These are phyloP conservation scores for Hypsopygia costalis DNA, from an alignment of 2,888 invertebrate species.

Conservation along the genomic window DNA sequence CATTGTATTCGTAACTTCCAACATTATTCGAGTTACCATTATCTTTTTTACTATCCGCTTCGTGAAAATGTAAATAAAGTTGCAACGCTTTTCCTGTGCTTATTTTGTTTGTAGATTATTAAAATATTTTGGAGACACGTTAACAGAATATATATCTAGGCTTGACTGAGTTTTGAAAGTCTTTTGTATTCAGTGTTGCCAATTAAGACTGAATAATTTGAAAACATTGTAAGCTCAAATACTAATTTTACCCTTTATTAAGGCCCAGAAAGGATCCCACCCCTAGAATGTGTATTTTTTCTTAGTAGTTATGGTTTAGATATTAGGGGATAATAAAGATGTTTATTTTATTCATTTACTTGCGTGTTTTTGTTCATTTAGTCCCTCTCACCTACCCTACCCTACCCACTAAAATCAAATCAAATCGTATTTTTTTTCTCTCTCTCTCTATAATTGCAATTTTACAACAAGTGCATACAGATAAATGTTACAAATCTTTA, in stretches of 20 bases:
- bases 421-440: no score
- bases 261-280: slow-evolving; percentile 60
- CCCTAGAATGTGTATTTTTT: slow-evolving; percentile 50
- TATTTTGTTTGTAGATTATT: slow-evolving; percentile 15
- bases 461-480: no score
- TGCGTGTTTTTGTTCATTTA: slow-evolving; percentile 14
- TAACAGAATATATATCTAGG: no score
- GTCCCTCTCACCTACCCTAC: no score
- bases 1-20: slow-evolving; percentile 54
- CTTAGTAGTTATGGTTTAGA: slow-evolving; percentile 45
- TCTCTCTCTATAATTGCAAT: no score
- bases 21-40: slow-evolving; percentile 73
- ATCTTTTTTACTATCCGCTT: slow-evolving; percentile 45
- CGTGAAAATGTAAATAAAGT: slow-evolving; percentile 60
- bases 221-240: slow-evolving; percentile 3
- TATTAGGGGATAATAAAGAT: slow-evolving; percentile 60
- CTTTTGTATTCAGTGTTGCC: slow-evolving; percentile 53
- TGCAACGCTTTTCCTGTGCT: slow-evolving; percentile 36
- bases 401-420: not conserved
- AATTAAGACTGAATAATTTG: slow-evolving; percentile 47
- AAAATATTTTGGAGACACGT: not conserved
- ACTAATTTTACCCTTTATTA: slow-evolving; percentile 14
- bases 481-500: no score
- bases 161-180: not conserved
- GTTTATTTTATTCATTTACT: slow-evolving; percentile 36